phyloP scores from a whole-genome alignment of 2,113 vertebrate genomes.

The Sterrhoptilus dennistouni region DNA sequence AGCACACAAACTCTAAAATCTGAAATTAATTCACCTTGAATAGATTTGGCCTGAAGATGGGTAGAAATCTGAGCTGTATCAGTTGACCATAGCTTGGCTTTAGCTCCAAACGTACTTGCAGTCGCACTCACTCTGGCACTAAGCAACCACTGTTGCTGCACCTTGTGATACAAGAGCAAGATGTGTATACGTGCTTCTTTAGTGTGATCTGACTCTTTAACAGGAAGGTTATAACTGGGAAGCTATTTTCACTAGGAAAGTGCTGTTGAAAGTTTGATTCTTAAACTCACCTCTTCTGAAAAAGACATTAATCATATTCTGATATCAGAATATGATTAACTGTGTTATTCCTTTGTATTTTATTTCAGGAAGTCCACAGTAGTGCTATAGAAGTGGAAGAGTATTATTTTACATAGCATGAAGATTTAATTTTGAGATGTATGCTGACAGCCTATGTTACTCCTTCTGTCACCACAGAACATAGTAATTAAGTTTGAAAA shows the following conservation, averaged over 20 bases:
- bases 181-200: not conserved
- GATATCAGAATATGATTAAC: not conserved
- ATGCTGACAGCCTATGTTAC: not conserved
- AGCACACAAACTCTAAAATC: not conserved
- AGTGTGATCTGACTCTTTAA: not conserved
- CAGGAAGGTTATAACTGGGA: not conserved
- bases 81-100: fast-evolving
- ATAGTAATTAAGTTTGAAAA: not conserved
- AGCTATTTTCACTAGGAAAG: not conserved
- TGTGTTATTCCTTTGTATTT: not conserved
- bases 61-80: not conserved
- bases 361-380: not conserved
- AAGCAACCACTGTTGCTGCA: not conserved
- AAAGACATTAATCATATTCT: not conserved
- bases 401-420: not conserved
- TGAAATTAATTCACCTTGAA: not conserved
- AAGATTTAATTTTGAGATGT: not conserved
- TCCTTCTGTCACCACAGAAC: not conserved
- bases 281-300: not conserved
- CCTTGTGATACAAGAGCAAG: not conserved
- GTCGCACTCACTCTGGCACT: not conserved
- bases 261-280: not conserved
- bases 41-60: not conserved
- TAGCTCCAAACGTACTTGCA: not conserved
- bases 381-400: not conserved